Evolutionary conservation across 2,888 invertebrate species (phyloP).

Genomic region (Rhamnusium bicolor): DNA sequence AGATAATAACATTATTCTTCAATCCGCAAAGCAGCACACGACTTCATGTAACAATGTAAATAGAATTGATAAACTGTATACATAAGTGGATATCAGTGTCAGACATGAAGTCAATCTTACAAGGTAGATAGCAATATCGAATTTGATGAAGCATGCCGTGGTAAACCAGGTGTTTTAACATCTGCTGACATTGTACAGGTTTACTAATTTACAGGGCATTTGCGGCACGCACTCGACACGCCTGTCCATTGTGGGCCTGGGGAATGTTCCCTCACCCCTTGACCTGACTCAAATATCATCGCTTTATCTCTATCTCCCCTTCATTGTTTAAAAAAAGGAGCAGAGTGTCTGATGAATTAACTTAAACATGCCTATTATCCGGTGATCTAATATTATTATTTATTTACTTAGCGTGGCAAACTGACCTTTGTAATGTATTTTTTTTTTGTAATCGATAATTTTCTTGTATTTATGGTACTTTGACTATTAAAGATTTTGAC

Average conservation of each 20-base stretch:
- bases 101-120: slow-evolving; percentile 21
- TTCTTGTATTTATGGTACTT: neutral
- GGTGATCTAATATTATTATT: slow-evolving; percentile 1
- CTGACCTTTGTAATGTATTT: neutral
- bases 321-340: neutral
- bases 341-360: neutral
- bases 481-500: too few relatives aligned
- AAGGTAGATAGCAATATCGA: slow-evolving; percentile 24
- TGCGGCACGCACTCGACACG: slow-evolving; percentile 54
- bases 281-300: slow-evolving; percentile 11
- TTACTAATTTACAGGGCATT: slow-evolving; percentile 52
- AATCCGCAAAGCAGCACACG: slow-evolving; percentile 1
- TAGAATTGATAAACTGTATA: neutral
- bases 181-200: slow-evolving; percentile 42
- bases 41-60: neutral
- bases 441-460: too few relatives aligned
- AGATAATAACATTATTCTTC: neutral
- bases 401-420: neutral
- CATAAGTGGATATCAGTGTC: slow-evolving; percentile 27
- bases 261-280: slow-evolving; percentile 18
- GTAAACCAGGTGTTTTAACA: slow-evolving; percentile 48
- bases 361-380: neutral
- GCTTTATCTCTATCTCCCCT: neutral
- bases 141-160: slow-evolving; percentile 21
- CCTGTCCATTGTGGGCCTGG: slow-evolving; percentile 50